Conservation (phyloP, 30 jellyfish, hydroid and myxozoan genomes). For the Mastigias papua region DNA sequence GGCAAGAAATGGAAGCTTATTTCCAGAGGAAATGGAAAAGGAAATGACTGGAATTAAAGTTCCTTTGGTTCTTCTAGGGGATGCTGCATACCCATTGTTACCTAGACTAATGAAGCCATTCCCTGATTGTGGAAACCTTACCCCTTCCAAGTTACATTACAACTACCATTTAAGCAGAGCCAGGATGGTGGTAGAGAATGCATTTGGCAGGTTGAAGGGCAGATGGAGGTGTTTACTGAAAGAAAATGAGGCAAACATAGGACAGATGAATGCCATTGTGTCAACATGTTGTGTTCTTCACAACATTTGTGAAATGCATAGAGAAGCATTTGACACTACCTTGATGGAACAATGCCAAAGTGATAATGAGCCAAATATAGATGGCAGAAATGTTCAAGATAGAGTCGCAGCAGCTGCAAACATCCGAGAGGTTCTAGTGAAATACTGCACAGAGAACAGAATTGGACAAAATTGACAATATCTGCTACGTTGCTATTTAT, state of each 20-base stretch:
- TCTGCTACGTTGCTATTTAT: neutral
- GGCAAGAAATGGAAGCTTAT: slow-evolving; percentile 34
- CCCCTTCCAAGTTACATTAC: slow-evolving; percentile 5
- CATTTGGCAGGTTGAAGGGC: slow-evolving; percentile 59
- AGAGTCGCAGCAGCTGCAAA: neutral
- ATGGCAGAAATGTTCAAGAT: neutral
- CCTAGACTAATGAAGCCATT: slow-evolving; percentile 47
- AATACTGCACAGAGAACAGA: neutral
- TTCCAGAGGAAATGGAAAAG: neutral
- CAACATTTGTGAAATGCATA: slow-evolving; percentile 30
- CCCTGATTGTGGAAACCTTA: slow-evolving; percentile 46
- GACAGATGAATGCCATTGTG: slow-evolving; percentile 24
- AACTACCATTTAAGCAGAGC: slow-evolving; percentile 67
- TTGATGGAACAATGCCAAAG: neutral
- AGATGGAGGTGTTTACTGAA: slow-evolving; percentile 65
- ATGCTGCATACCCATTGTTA: slow-evolving; percentile 63
- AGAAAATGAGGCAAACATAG: slow-evolving; percentile 39
- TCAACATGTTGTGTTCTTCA: slow-evolving; percentile 43
- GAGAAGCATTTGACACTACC: slow-evolving; percentile 12
- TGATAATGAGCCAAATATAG: neutral
- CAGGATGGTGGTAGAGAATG: slow-evolving; percentile 59
- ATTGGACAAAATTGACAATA: neutral
- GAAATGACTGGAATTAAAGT: slow-evolving; percentile 22
- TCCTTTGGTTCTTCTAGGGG: slow-evolving; percentile 22
- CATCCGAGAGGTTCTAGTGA: neutral